phyloP scores from a whole-genome alignment of 2,888 invertebrate genomes.

The Diarsia rubi region DNA sequence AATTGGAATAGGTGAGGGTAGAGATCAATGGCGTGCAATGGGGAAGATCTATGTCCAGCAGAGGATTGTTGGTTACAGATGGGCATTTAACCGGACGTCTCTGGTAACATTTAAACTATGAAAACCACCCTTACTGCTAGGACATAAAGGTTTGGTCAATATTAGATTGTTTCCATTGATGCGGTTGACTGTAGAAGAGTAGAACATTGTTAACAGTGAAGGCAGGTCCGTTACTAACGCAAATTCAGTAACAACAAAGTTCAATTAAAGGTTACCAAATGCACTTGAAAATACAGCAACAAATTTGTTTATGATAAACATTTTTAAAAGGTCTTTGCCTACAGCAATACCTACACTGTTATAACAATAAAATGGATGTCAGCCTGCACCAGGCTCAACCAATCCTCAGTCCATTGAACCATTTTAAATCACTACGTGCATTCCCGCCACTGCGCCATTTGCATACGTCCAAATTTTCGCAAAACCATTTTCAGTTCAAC shows the following conservation, averaged over 20 bases:
- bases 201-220: neutral
- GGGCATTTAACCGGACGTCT: neutral
- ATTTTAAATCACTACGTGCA: slow-evolving; percentile 38
- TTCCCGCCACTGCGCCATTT: slow-evolving; percentile 32
- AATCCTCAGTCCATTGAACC: slow-evolving; percentile 15
- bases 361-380: slow-evolving; percentile 9
- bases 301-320: neutral
- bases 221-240: neutral
- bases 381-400: slow-evolving; percentile 5
- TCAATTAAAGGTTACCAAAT: neutral
- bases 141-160: neutral
- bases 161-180: neutral
- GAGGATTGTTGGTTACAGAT: slow-evolving; percentile 1
- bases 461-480: slow-evolving; percentile 51
- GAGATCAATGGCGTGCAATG: neutral
- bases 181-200: neutral
- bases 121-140: neutral
- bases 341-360: neutral
- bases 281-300: neutral
- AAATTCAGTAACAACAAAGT: neutral
- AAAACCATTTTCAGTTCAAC: slow-evolving; percentile 39
- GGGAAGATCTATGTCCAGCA: neutral
- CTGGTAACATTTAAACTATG: neutral
- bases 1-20: neutral
- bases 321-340: neutral